Base-by-base conservation (phyloP, 2,113 vertebrate genomes). In the Nothoprocta pentlandii region DNA sequence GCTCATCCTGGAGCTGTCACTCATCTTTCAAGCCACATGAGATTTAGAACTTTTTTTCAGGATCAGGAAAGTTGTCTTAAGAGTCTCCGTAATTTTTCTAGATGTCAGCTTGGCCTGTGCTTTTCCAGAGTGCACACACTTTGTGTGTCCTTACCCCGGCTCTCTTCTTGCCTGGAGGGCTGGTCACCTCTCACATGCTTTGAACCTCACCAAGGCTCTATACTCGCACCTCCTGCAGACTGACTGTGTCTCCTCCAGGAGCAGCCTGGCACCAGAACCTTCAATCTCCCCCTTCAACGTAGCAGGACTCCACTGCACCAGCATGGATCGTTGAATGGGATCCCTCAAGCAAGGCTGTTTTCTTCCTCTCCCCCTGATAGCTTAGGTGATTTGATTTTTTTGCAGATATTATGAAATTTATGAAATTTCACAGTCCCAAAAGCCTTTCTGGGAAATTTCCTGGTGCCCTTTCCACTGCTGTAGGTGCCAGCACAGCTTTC, bases 141-240 rank as follows among this genome's bases (percentile, higher is more conserved):
- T 7, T 3, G 20, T 21, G n/a, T 23, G 13, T 61, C 34, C 64
- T 64, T 44, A n/a, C 30, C 32, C 54, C 80, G 0, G 0, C 39
- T 74, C 86, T n/a, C 70, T 54, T 47, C 66, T 84, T 73, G 62
- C 20, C 66, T 23, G 2, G 49, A 15, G 0, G 0, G 51, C 73
- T 86, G 56, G n/a, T 80, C 80, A 82, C 64, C 36, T 83, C 61
- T 90, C 46, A 16, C 83, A 62, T 91, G 69, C 63, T 53, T 69
- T 58, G 36, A 85, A 89, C 82, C 17, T 30, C 16, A 9, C 30
- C 73, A 41, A 20, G 44, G 34, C 36, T 88, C 75, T 71, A 39
- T 86, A 64, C 22, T 87, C 79, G 63, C 59, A 54, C 54, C 46
- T 90, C 62, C 49, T 93, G 36, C 77, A 47, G 20, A 81, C 26